Conservation (phyloP, 2,888 invertebrate species). For the Cremastobaeus sp. region DNA sequence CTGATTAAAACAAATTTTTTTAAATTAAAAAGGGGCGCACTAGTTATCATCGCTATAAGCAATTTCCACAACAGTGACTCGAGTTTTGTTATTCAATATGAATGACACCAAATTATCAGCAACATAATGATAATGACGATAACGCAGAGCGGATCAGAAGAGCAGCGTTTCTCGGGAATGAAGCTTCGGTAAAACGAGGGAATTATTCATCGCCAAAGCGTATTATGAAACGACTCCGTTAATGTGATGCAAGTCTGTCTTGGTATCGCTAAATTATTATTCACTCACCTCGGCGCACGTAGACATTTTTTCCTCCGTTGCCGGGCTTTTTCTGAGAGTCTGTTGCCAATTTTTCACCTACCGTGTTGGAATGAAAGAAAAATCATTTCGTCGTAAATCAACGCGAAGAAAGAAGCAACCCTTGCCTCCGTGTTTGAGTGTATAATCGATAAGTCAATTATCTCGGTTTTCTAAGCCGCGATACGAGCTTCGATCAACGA, state of each 20-base stretch:
- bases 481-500: conserved; percentile 16
- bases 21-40: too few species aligned
- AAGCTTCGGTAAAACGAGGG: conserved; percentile 56
- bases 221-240: conserved; percentile 54
- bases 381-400: conserved; percentile 16
- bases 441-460: conserved; percentile 31
- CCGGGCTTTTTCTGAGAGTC: conserved; percentile 10
- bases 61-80: conserved; percentile 30
- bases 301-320: conserved; percentile 38
- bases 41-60: conserved; percentile 38
- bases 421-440: conserved; percentile 9
- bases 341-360: conserved; percentile 23
- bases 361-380: not conserved
- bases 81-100: conserved; percentile 33
- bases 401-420: conserved; percentile 13
- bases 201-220: conserved; percentile 58
- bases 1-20: too few species aligned
- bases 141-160: conserved; percentile 56
- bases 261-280: conserved; percentile 50
- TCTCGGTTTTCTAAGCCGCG: conserved; percentile 5
- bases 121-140: conserved; percentile 56
- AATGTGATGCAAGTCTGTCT: conserved; percentile 45
- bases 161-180: conserved; percentile 53
- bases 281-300: conserved; percentile 29
- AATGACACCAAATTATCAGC: conserved; percentile 46